A percentile compares a stretch with the other conserved stretches of the same genome.
phyloP scores from a whole-genome alignment of 2,113 vertebrate genomes.

The Clarias batrachus region DNA sequence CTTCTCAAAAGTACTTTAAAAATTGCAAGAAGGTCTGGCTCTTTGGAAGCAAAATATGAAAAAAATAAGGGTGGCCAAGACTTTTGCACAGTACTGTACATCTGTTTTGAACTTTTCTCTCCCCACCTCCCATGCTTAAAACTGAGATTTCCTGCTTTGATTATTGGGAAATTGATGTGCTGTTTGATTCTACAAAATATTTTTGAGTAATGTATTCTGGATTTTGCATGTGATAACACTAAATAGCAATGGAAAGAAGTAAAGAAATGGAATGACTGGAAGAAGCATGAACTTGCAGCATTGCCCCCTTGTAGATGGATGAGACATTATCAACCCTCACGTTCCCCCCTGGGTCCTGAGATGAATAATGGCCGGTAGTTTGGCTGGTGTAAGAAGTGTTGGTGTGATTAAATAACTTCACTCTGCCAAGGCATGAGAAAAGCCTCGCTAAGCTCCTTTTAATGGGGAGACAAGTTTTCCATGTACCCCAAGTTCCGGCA shows the following conservation, averaged over 20 bases:
- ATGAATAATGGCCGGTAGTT: conserved; percentile 78
- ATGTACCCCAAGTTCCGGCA: conserved; percentile 66
- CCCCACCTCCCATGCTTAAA: no score
- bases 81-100: no score
- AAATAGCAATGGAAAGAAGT: not conserved
- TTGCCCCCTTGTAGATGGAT: conserved; percentile 73
- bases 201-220: not conserved
- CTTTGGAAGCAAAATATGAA: no score
- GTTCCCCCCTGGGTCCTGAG: conserved; percentile 62
- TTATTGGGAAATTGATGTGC: not conserved
- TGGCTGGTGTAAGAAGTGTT: conserved; percentile 72
- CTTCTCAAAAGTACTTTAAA: no score
- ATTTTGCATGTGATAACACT: not conserved
- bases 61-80: no score
- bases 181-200: not conserved
- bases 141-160: not conserved
- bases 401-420: conserved; percentile 80
- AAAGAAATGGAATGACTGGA: conserved; percentile 15
- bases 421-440: conserved; percentile 71
- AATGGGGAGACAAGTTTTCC: conserved; percentile 76
- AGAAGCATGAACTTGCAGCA: conserved; percentile 48
- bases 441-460: conserved; percentile 82
- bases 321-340: conserved; percentile 55
- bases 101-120: no score
- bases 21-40: no score